Base-by-base conservation (phyloP, 2,797 vertebrate species). In the Sebastes hubbsi region DNA sequence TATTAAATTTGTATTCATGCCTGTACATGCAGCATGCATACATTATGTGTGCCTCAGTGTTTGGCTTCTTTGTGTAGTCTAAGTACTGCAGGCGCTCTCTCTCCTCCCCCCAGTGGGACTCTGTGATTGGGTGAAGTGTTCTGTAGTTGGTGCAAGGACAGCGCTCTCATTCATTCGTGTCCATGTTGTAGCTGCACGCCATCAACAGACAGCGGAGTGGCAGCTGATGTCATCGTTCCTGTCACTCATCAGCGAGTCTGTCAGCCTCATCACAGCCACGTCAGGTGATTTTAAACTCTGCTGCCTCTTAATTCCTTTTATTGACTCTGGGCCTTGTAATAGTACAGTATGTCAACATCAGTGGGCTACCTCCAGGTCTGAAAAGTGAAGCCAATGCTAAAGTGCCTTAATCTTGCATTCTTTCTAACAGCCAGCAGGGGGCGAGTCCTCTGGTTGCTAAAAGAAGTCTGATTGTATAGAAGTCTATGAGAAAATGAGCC, bases 151-250 rank as follows among this genome's bases (percentile, higher is more conserved):
- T 71, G 72, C 72, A 62, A 77, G 77, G 80, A 60, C 86, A 63
- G 18, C 70, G 78, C 76, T 78, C 58, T 30, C 70, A 16, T 82
- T 80, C 30, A 30, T 76, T 75, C 52, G 6, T 8, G 75, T 66
- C 49, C 27, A 8, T 34, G 82, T 63, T 76, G 12, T 18, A 22
- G 52, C 59, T 25, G 63, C 29, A 74, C 20, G 9, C 69, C 75
- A 32, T 79, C 75, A 72, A 2, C 74, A 56, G 83, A 79, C 78
- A 27, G 52, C 65, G 10, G 77, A 89, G 85, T 85, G 89, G 75
- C 89, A 87, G 88, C 85, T 78, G 82, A 83, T 84, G 88, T 90
- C 88, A 84, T 90, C 73, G 25, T 16, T 65, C 13, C 80, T 88
- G 88, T 90, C 91, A 86, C 29, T 78, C 85, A 64, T 90, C 88